These are phyloP conservation scores for Nipponia nippon DNA, from an alignment of 2,113 vertebrate genomes.

Conservation along the genomic window DNA sequence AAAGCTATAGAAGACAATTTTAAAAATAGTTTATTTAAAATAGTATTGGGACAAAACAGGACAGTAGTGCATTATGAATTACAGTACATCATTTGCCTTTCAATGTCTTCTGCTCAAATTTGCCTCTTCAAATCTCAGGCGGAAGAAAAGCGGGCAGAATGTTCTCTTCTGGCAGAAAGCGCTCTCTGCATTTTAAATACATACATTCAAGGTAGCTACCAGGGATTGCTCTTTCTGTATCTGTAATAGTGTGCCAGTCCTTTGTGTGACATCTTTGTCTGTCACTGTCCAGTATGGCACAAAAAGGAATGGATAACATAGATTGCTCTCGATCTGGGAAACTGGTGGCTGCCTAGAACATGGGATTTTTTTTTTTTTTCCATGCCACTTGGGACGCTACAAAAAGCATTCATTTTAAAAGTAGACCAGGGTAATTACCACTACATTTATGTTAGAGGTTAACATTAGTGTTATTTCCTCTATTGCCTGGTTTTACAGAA, in stretches of 20 bases:
- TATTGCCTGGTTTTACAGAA: slow-evolving; percentile 68
- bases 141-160: background rate
- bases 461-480: slow-evolving; percentile 74
- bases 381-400: slow-evolving; percentile 46
- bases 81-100: background rate
- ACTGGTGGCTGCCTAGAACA: slow-evolving; percentile 12
- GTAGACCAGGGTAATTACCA: slow-evolving; percentile 64
- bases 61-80: background rate
- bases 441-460: slow-evolving; percentile 72
- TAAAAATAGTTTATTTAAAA: background rate
- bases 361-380: background rate
- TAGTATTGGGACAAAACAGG: background rate
- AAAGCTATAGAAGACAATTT: background rate
- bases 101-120: background rate
- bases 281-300: background rate
- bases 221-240: background rate
- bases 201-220: background rate
- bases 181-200: background rate
- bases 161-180: background rate
- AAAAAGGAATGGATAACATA: background rate
- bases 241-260: background rate
- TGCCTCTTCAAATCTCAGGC: background rate
- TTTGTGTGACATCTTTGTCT: background rate
- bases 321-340: slow-evolving; percentile 1
- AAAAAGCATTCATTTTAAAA: slow-evolving; percentile 68